phyloP scores from a whole-genome alignment of 2,113 vertebrate species.

The Rhinopithecus roxellana region DNA sequence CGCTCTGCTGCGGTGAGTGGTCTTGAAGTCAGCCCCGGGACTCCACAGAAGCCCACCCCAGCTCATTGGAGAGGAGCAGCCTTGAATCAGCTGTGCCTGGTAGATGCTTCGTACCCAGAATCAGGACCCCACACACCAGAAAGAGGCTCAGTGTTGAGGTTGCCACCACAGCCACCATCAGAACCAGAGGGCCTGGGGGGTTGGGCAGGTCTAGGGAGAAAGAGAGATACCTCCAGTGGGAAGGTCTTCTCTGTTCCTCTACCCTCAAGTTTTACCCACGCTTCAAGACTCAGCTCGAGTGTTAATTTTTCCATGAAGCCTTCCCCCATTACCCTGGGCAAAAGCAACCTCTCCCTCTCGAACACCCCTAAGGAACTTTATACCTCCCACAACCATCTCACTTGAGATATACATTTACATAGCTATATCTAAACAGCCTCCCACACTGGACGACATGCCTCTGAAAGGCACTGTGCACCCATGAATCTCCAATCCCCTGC shows the following conservation, averaged over 20 bases:
- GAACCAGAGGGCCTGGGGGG: background rate
- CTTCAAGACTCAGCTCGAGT: background rate
- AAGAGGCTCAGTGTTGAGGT: slow-evolving; percentile 43
- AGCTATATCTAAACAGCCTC: background rate
- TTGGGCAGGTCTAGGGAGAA: background rate
- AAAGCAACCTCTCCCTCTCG: slow-evolving; percentile 16
- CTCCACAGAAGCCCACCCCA: background rate
- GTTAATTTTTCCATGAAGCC: background rate
- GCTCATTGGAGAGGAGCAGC: background rate
- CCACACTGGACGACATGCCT: background rate
- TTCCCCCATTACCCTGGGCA: background rate
- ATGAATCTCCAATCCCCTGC: background rate
- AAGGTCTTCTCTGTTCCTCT: background rate
- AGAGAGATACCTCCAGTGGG: background rate
- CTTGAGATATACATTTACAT: background rate
- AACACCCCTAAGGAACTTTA: slow-evolving; percentile 20
- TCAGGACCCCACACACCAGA: slow-evolving; percentile 10
- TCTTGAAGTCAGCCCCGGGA: background rate
- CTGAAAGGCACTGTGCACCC: background rate
- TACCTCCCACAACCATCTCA: slow-evolving; percentile 9
- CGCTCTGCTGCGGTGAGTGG: background rate
- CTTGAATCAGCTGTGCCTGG: background rate
- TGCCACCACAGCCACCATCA: slow-evolving; percentile 21
- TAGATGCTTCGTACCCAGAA: slow-evolving; percentile 5
- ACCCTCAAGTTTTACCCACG: background rate